Evolutionary conservation across 2,888 invertebrate species (phyloP), one percentile per base, ranked within the genome.

Genomic region (Petrolisthes manimaculis): DNA sequence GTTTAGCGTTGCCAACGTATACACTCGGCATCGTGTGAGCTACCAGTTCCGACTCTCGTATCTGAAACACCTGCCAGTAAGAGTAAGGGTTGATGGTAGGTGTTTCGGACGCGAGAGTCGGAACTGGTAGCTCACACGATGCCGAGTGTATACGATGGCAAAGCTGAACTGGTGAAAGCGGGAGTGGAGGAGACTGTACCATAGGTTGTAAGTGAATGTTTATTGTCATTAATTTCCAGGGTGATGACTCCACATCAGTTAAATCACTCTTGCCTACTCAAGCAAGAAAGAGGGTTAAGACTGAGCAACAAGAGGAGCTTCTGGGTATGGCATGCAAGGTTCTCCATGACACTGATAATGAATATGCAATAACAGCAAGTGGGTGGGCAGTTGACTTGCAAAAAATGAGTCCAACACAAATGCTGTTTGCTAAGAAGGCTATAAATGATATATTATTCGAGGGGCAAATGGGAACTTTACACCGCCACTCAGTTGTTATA

Each of bases 381-480:
- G 79, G 80, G 12, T 86, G 86, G 86, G 81, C 37, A 86, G 81
- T 80, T 8, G 86, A 86, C 81, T 80, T 86, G 81, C 55, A 74
- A 74, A 86, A 86, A 86, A 86, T 81, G 71, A 86, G n/a, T 81
- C 69, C 74, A 81, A 86, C 81, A 54, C 81, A 86, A 86, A 69
- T 74, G 86, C 8, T 80, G 24, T 81, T 86, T 81, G 80, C 81
- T 81, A 78, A 78, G 78, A 84, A 84, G 37, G 78, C 77, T 80
- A 86, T 86, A 80, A 71, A 86, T 80, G 21, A 80, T 86, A 81
- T 79, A 51, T 69, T 85, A 67, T 81, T 81, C 24, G 74, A 86
- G 67, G 81, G 80, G 69, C 86, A 86, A 86, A 55, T 84, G 84
- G 84, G 55, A 77, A 84, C 84, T 78, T 84, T 84, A 78, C 84